Evolutionary conservation across 2,888 invertebrate species (phyloP), one percentile per base, ranked within the genome.

Genomic region (Oxycera nigricornis): DNA sequence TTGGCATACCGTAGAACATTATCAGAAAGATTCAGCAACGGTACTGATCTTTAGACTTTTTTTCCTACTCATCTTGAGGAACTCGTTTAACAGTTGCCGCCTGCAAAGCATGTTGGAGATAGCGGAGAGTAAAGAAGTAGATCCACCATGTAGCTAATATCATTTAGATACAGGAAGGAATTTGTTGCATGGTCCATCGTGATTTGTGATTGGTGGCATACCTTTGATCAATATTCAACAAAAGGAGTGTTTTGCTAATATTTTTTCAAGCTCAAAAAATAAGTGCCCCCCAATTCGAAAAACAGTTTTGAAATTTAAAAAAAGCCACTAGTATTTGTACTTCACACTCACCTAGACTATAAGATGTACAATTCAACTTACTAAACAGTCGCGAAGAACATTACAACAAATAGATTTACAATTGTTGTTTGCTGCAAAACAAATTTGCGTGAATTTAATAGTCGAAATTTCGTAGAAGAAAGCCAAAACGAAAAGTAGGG

Each of bases 21-120:
- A 65, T 65, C 65, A 65, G 70, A 24, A 52, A 55, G 70, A 70
- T 52, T 70, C 28, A 28, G 39, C n/a, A 26, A 70, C 70, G 70
- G 70, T 70, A 70, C 70, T 31, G 20, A 31, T 52, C 70, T 55
- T 52, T 31, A 70, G 31, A 55, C n/a, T 41, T 46, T 35, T 41
- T 24, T 24, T 28, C 11, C 11, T n/a, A n/a, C n/a, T 35, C 68
- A 39, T 52, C 52, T 70, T 14, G 22, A 17, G n/a, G 55, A 70
- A 70, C 70, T 70, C 31, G 70, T 55, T 70, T 70, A 7, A 14
- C 39, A 17, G 52, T 65, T 22, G 59, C 30, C 11, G 59, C n/a
- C 24, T 55, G 22, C 22, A 22, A 17, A 55, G 52, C 24, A 22
- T 55, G 9, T 9, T 7, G 9, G 52, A 22, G 52, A 4, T 22